Evolutionary conservation across 2,113 vertebrate species (phyloP).

Genomic region (Alligator mississippiensis): DNA sequence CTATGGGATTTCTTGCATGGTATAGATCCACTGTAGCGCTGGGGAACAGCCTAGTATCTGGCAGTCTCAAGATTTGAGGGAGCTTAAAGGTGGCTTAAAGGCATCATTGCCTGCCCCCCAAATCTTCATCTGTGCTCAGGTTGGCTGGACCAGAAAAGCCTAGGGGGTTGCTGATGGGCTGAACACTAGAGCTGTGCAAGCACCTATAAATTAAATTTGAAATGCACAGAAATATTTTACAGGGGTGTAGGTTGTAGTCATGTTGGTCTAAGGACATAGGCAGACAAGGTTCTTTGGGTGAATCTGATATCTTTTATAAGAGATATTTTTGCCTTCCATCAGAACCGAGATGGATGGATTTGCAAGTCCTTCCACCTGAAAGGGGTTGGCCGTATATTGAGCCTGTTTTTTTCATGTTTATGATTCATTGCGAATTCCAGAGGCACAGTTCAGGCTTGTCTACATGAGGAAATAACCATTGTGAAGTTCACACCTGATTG

Average conservation of each 20-base stretch:
- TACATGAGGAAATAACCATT: neutral
- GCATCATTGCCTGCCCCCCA: neutral
- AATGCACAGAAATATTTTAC: neutral
- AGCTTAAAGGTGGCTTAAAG: neutral
- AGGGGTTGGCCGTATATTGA: neutral
- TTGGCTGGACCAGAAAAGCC: neutral
- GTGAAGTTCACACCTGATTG: neutral
- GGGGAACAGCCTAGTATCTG: neutral
- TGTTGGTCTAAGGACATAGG: too few species aligned
- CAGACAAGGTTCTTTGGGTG: too few species aligned
- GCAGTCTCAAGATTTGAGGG: neutral
- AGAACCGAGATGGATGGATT: neutral
- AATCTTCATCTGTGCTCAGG: neutral
- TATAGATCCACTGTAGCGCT: neutral
- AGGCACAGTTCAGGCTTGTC: neutral
- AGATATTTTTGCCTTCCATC: neutral
- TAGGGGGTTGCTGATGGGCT: neutral
- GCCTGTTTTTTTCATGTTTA: neutral
- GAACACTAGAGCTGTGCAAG: neutral
- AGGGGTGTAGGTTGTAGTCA: too few species aligned
- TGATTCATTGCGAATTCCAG: neutral
- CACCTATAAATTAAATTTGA: neutral
- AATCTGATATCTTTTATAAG: too few species aligned
- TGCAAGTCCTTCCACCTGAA: accelerated
- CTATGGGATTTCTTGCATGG: neutral